phyloP scores from a whole-genome alignment of 2,113 vertebrate species.

The Corythaixoides concolor region DNA sequence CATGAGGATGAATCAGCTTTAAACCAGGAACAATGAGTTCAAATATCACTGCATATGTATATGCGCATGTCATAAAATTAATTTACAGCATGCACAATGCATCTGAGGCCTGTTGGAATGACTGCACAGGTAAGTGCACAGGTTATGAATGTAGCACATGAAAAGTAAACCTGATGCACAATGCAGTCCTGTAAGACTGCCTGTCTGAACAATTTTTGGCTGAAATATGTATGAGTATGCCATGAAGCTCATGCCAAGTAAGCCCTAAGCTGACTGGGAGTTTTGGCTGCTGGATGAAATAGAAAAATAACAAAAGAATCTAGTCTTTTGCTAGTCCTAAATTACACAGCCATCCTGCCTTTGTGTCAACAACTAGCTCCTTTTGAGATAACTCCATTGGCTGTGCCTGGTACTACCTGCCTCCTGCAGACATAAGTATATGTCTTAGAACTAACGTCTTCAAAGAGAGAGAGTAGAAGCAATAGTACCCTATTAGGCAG shows the following conservation, averaged over 20 bases:
- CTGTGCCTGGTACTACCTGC: not conserved
- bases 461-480: not conserved
- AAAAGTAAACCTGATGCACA: not conserved
- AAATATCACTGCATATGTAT: not conserved
- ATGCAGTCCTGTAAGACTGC: too few species aligned
- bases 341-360: not conserved
- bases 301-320: not conserved
- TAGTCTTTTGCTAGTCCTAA: not conserved
- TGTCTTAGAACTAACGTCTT: not conserved
- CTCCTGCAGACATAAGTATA: not conserved
- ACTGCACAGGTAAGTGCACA: not conserved
- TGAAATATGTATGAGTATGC: too few species aligned
- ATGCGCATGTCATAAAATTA: not conserved
- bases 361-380: not conserved
- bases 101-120: not conserved
- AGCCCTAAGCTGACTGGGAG: not conserved
- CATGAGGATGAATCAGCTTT: not conserved
- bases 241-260: too few species aligned
- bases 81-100: not conserved
- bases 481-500: not conserved
- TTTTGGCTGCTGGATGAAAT: not conserved
- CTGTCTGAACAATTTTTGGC: too few species aligned
- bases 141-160: not conserved
- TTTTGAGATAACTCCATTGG: not conserved
- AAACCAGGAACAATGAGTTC: not conserved